phyloP scores from a whole-genome alignment of 2,888 invertebrate species.

The Ceramica pisi region DNA sequence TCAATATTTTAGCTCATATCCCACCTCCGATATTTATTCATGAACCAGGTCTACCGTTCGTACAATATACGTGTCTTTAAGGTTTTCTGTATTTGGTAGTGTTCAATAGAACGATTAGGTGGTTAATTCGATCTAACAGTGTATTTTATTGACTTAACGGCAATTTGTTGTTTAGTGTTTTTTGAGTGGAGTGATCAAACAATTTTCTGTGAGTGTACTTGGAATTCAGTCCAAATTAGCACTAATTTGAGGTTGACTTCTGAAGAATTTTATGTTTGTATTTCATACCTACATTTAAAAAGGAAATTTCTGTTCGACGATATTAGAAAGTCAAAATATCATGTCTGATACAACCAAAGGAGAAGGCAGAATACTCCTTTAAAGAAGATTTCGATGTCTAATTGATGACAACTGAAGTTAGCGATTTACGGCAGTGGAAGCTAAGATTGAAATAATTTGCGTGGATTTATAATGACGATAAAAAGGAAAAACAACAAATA shows the following conservation, averaged over 20 bases:
- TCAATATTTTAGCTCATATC: conserved; percentile 50
- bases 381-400: not conserved
- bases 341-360: not conserved
- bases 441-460: no score
- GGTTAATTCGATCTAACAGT: conserved; percentile 10
- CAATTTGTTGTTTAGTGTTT: conserved; percentile 14
- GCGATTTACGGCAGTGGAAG: no score
- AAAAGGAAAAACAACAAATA: not conserved
- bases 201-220: not conserved
- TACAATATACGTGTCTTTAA: conserved; percentile 8
- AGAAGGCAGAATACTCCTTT: no score
- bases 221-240: not conserved
- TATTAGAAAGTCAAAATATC: not conserved
- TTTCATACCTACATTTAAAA: no score
- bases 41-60: conserved; percentile 7
- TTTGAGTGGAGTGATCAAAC: conserved; percentile 25
- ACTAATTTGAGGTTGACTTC: no score
- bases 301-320: no score
- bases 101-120: conserved; percentile 35
- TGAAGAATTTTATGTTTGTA: no score
- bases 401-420: no score
- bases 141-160: conserved; percentile 29
- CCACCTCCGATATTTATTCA: conserved; percentile 40
- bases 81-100: conserved; percentile 16
- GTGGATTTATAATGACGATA: no score